Conservation (phyloP, 1,140 invertebrate species). For the Drosophila nigromelanica region DNA sequence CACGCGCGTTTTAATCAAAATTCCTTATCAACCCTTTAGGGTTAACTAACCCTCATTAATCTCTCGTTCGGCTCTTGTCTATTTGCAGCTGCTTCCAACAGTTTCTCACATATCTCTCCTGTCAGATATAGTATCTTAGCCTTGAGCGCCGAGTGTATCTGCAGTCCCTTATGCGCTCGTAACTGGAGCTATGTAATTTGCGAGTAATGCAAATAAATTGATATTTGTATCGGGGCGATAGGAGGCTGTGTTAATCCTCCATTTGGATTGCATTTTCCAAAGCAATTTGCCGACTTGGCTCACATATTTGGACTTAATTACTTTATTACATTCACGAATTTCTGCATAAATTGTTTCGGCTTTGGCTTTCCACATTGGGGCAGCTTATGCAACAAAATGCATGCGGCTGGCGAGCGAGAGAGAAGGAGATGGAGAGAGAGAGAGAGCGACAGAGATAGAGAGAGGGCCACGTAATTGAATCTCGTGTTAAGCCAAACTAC, state of each 20-base stretch:
- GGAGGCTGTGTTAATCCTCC: constrained; percentile 11
- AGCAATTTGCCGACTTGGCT: constrained; percentile 15
- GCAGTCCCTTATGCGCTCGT: not conserved
- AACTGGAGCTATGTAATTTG: too few species aligned
- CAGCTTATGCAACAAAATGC: constrained; percentile 40
- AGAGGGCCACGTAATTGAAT: constrained; percentile 40
- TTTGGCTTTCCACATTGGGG: constrained; percentile 10
- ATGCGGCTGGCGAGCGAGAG: constrained; percentile 5
- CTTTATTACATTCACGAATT: constrained; percentile 55
- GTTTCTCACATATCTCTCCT: constrained; percentile 24
- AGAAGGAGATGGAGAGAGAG: not conserved
- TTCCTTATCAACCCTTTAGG: constrained; percentile 71
- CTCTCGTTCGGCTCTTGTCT: constrained; percentile 53
- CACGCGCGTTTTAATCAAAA: constrained; percentile 60
- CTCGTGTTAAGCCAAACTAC: constrained; percentile 32
- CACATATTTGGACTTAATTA: constrained; percentile 59
- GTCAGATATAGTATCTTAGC: constrained; percentile 5
- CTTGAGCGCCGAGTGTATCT: constrained; percentile 1
- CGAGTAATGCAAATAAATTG: constrained; percentile 57
- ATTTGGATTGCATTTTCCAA: constrained; percentile 8
- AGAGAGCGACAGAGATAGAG: not conserved
- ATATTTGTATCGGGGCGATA: not conserved
- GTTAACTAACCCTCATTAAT: constrained; percentile 71
- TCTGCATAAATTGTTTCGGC: constrained; percentile 42
- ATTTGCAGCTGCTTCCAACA: constrained; percentile 34